Conservation (phyloP, 2,113 vertebrate species). For the Dolichotis patagonum region DNA sequence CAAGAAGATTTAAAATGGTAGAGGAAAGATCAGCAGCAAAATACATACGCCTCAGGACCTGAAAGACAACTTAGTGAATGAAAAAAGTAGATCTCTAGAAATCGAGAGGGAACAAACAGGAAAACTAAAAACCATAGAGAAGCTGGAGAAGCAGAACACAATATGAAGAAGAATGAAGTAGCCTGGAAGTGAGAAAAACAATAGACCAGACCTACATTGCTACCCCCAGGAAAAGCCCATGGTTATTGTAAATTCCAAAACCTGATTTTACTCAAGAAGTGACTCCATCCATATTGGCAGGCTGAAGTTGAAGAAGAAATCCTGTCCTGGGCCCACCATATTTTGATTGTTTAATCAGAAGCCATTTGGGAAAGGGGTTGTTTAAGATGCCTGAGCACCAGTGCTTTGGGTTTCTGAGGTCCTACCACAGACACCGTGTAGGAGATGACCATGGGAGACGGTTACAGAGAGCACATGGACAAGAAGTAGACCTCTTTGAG, state of each 20-base stretch:
- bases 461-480: not conserved
- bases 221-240: not conserved
- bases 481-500: not conserved
- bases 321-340: not conserved
- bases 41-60: not conserved
- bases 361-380: not conserved
- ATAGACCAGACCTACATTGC: not conserved
- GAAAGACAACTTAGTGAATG: not conserved
- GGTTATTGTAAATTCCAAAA: not conserved
- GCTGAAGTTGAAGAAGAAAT: not conserved
- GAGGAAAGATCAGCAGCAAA: not conserved
- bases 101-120: not conserved
- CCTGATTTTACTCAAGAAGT: not conserved
- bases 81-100: not conserved
- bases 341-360: not conserved
- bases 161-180: not conserved
- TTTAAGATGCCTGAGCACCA: not conserved
- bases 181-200: not conserved
- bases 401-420: not conserved
- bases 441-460: not conserved
- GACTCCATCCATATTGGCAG: not conserved
- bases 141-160: not conserved
- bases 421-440: not conserved
- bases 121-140: not conserved
- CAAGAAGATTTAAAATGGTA: not conserved